Evolutionary conservation across 2,888 invertebrate species (phyloP), one percentile per base, ranked within the genome.

Genomic region (Gasteruption jaculator): DNA sequence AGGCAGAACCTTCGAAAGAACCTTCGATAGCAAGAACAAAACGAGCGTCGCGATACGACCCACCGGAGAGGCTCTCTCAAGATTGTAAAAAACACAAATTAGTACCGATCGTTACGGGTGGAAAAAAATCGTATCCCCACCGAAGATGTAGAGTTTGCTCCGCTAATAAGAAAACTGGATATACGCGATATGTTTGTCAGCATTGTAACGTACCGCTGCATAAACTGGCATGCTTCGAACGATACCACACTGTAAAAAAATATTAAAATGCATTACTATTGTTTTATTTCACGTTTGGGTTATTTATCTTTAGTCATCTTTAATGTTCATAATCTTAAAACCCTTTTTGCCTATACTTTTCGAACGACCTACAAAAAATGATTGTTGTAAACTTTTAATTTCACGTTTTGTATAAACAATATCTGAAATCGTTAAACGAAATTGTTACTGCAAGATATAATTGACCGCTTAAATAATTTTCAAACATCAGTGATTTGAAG

Each of bases 31-130:
- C 35, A 32, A 24, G 7, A 22, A 27, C 27, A 37, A 33, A 25
- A 37, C 18, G 22, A 19, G 24, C 29, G 37, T 27, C 41, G 8
- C 40, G 8, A 45, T 18, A 27, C 33, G 33, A 37, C 14, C 20
- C 41, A 32, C 32, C 27, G 37, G 37, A 5, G 33, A 37, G 33
- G 4, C 27, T 37, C 21, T 21, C 27, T 16, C 35, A 31, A 43
- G 35, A 35, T 43, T 39, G 38, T 0, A 39, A 38, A 27, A 39
- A 43, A 43, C 27, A 38, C 29, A 43, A 31, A 27, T 18, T 35
- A 30, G 33, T 42, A 33, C 29, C 36, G 32, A 38, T 29, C 30
- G 27, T 37, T 5, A 27, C 36, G 7, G 12, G 12, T 38, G 29
- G 38, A 29, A 38, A 38, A 3, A 38, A 38, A 29, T 1, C 3